Conservation (phyloP, 2,888 invertebrate genomes). For the Cancer borealis region DNA sequence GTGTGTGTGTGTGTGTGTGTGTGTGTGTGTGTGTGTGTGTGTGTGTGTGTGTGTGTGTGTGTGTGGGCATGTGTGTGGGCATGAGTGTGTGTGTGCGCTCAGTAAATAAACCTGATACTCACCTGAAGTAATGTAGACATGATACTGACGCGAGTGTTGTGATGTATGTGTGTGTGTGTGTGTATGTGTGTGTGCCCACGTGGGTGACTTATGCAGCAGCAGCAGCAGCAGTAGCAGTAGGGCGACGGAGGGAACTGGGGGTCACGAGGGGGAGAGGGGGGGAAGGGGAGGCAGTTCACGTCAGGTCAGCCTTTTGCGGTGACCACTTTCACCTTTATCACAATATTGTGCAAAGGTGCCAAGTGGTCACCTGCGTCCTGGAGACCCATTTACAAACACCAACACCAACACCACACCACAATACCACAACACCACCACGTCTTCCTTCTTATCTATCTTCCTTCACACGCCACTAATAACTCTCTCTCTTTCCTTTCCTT, state of each 20-base stretch:
- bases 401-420: too few species aligned
- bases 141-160: neutral
- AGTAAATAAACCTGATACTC: neutral
- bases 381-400: too few species aligned
- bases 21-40: conserved; percentile 24
- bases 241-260: neutral
- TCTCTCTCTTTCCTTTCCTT: neutral
- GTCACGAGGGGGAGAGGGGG: neutral
- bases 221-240: neutral
- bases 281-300: neutral
- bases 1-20: conserved; percentile 29
- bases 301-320: neutral
- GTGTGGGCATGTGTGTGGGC: neutral
- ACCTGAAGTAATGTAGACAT: conserved; percentile 16
- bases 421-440: too few species aligned
- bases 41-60: conserved; percentile 32
- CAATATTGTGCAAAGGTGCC: neutral
- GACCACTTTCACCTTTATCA: conserved; percentile 36
- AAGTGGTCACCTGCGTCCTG: neutral
- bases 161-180: conserved; percentile 10
- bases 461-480: neutral
- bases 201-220: neutral
- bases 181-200: neutral
- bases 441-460: too few species aligned
- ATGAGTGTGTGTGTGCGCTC: neutral